Base-by-base conservation (phyloP, 2,113 vertebrate species). In the Etheostoma cragini region DNA sequence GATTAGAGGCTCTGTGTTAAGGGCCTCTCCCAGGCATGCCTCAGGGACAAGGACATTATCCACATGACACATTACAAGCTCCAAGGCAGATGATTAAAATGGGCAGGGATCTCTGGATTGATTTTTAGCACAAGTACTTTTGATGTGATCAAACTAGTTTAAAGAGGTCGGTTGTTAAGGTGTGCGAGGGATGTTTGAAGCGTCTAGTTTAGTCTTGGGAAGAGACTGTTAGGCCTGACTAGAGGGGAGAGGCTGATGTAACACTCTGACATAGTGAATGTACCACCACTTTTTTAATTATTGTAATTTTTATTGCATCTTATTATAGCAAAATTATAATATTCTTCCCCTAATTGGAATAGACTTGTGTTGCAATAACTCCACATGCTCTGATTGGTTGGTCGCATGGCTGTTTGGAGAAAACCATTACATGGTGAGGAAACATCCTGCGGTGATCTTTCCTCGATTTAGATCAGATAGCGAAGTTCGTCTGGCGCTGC, bases 41-140 rank as follows among this genome's bases (percentile, higher is more conserved):
- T 87, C 71, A 30, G 92, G 92, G 91, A 93, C 89, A 52, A 86
- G 87, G 88, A 94, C 93, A 93, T 95, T 94, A 95, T 93, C 90
- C 93, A 93, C 87, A 92, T 89, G 93, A 94, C 93, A 91, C 89
- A 82, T 89, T 91, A 82, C 87, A 82, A 79, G 83, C 88, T 92
- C 64, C 35, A 47, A 78, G 90, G 89, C 72, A 87, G 86, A 88
- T 93, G 91, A 94, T 94, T 91, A 90, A 94, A 93, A 91, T 78
- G 85, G 87, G 84, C 83, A 80, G 67, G 82, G 88, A 89, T 79
- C 85, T 82, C 68, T 63, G 81, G 89, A 89, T 88, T 90, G 85
- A 93, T 86, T 68, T 72, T 62, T 15, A 79, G 86, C 77, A 89
- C 87, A 87, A 87, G 78, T 64, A 86, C 88, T 84, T 91, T 89